Evolutionary conservation across 53 echinoderm and acorn worm species (phyloP).

Genomic region (Paracentrotus lividus): DNA sequence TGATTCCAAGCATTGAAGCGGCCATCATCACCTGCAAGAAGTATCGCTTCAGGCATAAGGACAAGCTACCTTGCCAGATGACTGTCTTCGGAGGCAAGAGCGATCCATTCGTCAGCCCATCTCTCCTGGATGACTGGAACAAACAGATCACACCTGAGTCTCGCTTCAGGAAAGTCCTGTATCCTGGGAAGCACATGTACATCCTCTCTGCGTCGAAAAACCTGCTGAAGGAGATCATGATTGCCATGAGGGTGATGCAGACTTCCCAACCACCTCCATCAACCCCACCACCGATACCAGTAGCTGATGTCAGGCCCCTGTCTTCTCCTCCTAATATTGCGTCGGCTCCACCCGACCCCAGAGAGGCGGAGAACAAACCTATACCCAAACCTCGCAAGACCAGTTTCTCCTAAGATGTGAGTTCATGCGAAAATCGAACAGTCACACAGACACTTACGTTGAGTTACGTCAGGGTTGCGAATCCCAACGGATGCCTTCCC

Average conservation of each 20-base stretch:
- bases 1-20: constrained; percentile 91
- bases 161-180: constrained; percentile 86
- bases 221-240: constrained; percentile 83
- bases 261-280: constrained; percentile 40
- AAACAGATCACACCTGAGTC: constrained; percentile 81
- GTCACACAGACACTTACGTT: not conserved
- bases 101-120: constrained; percentile 87
- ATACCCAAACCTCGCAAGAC: constrained; percentile 63
- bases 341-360: constrained; percentile 61
- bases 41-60: constrained; percentile 90
- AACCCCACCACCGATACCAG: constrained; percentile 38
- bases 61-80: constrained; percentile 85
- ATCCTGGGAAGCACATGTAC: constrained; percentile 96
- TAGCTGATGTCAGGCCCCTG: constrained; percentile 31
- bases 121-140: constrained; percentile 91
- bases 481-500: too few relatives aligned
- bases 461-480: too few relatives aligned
- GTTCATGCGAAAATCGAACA: not conserved
- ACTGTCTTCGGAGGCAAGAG: constrained; percentile 91
- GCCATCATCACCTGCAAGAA: constrained; percentile 92
- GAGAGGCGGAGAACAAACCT: constrained; percentile 52
- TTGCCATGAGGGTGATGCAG: constrained; percentile 72
- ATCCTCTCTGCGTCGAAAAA: constrained; percentile 79
- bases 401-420: constrained; percentile 57
- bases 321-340: constrained; percentile 49